Percentiles rank a stretch among this genome's conserved stretches.
Conservation (phyloP, 2,888 invertebrate species). For the Unio pictorum region DNA sequence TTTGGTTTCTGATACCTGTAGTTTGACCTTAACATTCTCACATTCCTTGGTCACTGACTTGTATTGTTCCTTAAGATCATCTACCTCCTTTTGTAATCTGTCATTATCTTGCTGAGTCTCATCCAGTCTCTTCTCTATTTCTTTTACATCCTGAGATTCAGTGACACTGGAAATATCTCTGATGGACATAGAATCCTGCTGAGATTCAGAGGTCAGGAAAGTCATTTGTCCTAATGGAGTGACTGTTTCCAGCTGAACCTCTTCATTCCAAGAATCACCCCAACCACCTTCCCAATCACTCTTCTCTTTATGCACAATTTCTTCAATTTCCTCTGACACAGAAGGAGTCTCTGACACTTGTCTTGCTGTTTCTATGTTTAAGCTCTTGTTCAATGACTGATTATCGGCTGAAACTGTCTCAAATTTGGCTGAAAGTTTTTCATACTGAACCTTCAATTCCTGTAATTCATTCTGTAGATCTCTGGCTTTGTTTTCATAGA, state of each 20-base stretch:
- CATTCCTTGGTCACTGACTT: constrained; percentile 6
- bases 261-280: constrained; percentile 3
- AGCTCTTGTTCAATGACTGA: too few species aligned
- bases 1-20: constrained; percentile 19
- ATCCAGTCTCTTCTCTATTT: constrained; percentile 1
- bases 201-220: too few species aligned
- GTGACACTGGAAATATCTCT: constrained; percentile 1
- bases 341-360: too few species aligned
- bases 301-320: too few species aligned
- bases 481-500: too few species aligned
- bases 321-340: too few species aligned
- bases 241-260: constrained; percentile 1
- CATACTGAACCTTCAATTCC: too few species aligned
- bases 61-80: not conserved
- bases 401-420: too few species aligned
- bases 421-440: too few species aligned
- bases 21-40: constrained; percentile 7
- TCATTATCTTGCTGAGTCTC: constrained; percentile 4
- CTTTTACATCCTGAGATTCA: constrained; percentile 2
- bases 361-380: too few species aligned
- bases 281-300: not conserved
- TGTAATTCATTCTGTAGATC: too few species aligned
- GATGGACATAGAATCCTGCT: too few species aligned
- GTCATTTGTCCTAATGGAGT: not conserved
- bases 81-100: constrained; percentile 4